Evolutionary conservation across 2,888 invertebrate species (phyloP).

Genomic region (Bibio marci): DNA sequence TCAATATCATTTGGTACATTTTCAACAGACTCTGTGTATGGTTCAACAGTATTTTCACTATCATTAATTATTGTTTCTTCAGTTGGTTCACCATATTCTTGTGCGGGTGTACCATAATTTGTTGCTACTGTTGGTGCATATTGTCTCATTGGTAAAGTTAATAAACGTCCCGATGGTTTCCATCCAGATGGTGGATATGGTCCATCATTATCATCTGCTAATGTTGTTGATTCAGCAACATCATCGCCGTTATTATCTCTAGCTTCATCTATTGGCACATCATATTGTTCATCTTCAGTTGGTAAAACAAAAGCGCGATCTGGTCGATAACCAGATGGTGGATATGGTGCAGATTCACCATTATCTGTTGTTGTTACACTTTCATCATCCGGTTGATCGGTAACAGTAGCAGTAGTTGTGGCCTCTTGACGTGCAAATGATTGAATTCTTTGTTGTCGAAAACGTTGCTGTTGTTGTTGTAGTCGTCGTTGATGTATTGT

Average conservation of each 20-base stretch:
- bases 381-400: not conserved
- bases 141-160: slow-evolving; percentile 4
- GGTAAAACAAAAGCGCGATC: not conserved
- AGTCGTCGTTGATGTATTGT: too few relatives aligned
- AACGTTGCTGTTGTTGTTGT: slow-evolving; percentile 2
- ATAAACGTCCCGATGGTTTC: slow-evolving; percentile 5
- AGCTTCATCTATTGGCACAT: not conserved
- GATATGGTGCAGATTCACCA: not conserved
- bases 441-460: too few relatives aligned
- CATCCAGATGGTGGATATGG: slow-evolving; percentile 8
- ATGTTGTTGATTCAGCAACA: not conserved
- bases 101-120: not conserved
- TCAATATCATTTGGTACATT: not conserved
- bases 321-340: not conserved
- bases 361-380: too few relatives aligned
- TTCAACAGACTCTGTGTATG: slow-evolving; percentile 3
- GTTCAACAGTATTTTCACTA: slow-evolving; percentile 3
- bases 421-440: not conserved
- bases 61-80: slow-evolving; percentile 1
- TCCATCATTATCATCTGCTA: not conserved
- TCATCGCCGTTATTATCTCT: too few relatives aligned
- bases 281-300: not conserved
- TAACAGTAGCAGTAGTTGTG: not conserved
- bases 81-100: not conserved
- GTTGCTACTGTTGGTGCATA: not conserved